Evolutionary conservation across 1,140 invertebrate species (phyloP), one percentile per base, ranked within the genome.

Genomic region (Hetaerina americana): DNA sequence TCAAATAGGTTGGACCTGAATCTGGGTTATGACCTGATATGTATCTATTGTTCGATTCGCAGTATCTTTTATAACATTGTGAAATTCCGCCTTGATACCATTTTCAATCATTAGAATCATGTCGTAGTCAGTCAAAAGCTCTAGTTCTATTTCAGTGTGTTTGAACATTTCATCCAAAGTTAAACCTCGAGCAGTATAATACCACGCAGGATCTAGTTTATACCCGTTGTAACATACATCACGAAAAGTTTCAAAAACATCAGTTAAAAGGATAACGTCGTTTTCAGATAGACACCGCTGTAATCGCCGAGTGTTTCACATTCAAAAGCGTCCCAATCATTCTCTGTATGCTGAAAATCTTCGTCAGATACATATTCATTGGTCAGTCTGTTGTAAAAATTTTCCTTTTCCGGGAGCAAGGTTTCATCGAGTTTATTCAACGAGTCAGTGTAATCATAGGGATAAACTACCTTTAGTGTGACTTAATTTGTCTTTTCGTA

Each of bases 261-360:
- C 6, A 8, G 31, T 18, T 40, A 40, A 18, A 40, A 40, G 31
- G 6, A 18, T 40, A 8, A 40, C 31, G 18, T 40, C 31, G 18
- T n/a, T n/a, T n/a, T n/a, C n/a, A n/a, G n/a, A n/a, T n/a, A n/a
- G n/a, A n/a, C n/a, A n/a, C n/a, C 77, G 12, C 76, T 77, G 75
- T 82, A 84, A 72, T 83, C 77, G 5, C 76, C 73, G 71, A 83
- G 76, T 69, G 72, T 80, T 27, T 73, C 31, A 73, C 78, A 78
- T 5, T 77, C 69, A 75, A 85, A 85, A 26, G 72, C 66, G 26
- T 78, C 68, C 82, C 82, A 84, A 27, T 84, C 77, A 27, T 78
- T 76, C 71, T 76, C 27, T n/a, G 79, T 78, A 78, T 82, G 77
- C n/a, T 76, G 27, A 76, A 82, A 83, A 67, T 85, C 77, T 10